Percentiles rank a stretch among this genome's conserved stretches.
These are phyloP conservation scores for Nomia melanderi DNA, from an alignment of 1,140 invertebrate genomes.

Conservation along the genomic window DNA sequence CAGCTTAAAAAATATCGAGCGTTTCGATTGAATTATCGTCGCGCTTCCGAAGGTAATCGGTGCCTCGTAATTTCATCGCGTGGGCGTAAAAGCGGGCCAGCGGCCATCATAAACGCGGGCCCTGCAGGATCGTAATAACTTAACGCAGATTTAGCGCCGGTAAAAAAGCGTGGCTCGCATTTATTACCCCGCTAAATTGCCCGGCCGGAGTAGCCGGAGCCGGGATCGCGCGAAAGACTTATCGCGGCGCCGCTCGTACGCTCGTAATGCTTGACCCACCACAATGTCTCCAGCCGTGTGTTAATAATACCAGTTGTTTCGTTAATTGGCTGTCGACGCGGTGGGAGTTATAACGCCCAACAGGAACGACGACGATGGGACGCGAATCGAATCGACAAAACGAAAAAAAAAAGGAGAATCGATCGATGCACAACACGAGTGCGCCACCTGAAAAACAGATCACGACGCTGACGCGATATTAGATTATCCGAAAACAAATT, in stretches of 20 bases:
- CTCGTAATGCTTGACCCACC: constrained; percentile 36
- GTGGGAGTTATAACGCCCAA: neutral
- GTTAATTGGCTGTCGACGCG: constrained; percentile 15
- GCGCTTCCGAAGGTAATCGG: constrained; percentile 20
- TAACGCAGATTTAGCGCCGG: constrained; percentile 70
- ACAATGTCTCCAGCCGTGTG: constrained; percentile 20
- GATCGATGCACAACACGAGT: too few species aligned
- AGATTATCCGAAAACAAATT: too few species aligned
- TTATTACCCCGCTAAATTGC: constrained; percentile 70
- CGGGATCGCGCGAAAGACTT: constrained; percentile 46
- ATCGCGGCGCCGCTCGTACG: constrained; percentile 45
- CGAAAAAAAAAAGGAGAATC: too few species aligned
- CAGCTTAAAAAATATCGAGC: neutral
- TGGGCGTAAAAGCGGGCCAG: constrained; percentile 52
- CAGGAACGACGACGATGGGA: neutral
- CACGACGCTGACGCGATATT: too few species aligned
- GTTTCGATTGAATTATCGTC: constrained; percentile 1
- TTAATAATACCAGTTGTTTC: constrained; percentile 36
- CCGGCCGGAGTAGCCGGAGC: constrained; percentile 32
- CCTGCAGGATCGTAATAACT: constrained; percentile 69
- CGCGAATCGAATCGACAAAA: neutral
- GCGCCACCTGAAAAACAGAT: too few species aligned
- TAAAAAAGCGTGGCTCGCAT: constrained; percentile 62
- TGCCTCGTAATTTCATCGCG: constrained; percentile 62
- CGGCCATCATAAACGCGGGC: constrained; percentile 64